phyloP scores from a whole-genome alignment of 1,140 invertebrate species.

The Apocrypta bakeri region DNA sequence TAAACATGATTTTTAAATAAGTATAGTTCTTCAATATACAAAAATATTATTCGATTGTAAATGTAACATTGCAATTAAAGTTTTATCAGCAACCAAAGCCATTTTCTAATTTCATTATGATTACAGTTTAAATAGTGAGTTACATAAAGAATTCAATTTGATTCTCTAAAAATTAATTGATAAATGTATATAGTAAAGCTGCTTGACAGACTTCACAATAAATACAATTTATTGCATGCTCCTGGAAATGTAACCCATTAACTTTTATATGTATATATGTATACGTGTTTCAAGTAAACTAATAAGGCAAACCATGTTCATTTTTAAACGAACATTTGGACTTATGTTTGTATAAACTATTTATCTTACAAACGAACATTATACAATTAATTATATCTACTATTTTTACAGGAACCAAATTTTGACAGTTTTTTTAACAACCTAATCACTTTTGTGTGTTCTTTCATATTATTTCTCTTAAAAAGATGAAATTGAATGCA shows the following conservation, averaged over 20 bases:
- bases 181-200: constrained; percentile 32
- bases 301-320: constrained; percentile 40
- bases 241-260: constrained; percentile 24
- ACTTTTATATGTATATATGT: constrained; percentile 26
- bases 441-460: neutral
- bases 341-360: constrained; percentile 39
- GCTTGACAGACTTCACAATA: constrained; percentile 1
- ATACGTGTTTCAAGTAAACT: constrained; percentile 36
- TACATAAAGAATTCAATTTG: neutral
- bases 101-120: constrained; percentile 13
- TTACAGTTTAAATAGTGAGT: constrained; percentile 17
- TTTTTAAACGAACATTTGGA: constrained; percentile 37
- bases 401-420: neutral
- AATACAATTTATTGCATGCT: constrained; percentile 31
- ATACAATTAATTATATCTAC: neutral
- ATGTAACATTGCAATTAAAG: constrained; percentile 23
- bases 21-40: neutral
- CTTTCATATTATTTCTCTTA: neutral
- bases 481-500: no score
- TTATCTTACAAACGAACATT: constrained; percentile 36
- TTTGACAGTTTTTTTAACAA: neutral
- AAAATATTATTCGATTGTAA: constrained; percentile 17
- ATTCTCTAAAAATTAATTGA: neutral
- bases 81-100: neutral
- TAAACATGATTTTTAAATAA: constrained; percentile 7